Conservation (phyloP, 2,888 invertebrate genomes). For the Acronicta psi region DNA sequence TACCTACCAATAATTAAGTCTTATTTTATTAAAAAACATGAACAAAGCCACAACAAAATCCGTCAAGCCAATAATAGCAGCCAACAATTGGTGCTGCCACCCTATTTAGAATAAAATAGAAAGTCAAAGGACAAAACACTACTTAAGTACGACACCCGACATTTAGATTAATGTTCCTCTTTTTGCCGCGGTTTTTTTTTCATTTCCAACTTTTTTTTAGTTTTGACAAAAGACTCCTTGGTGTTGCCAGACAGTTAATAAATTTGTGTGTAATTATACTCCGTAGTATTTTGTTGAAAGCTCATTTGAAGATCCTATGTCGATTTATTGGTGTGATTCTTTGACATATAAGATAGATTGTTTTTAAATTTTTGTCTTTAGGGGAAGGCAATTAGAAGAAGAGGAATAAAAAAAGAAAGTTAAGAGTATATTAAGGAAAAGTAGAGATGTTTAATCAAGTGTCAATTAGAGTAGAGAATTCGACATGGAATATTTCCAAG, state of each 20-base stretch:
- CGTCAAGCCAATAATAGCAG: slow-evolving; percentile 20
- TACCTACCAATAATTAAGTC: too few relatives aligned
- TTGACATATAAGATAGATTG: slow-evolving; percentile 55
- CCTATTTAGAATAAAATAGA: slow-evolving; percentile 59
- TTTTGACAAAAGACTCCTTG: slow-evolving; percentile 65
- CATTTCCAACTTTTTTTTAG: slow-evolving; percentile 36
- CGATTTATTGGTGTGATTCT: slow-evolving; percentile 73
- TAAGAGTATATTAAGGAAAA: not conserved
- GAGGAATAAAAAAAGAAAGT: slow-evolving; percentile 5
- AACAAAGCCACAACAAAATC: not conserved
- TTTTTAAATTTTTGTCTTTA: slow-evolving; percentile 50
- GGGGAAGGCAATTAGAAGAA: slow-evolving; percentile 42
- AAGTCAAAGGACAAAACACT: slow-evolving; percentile 75
- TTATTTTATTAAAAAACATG: too few relatives aligned
- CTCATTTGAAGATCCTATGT: slow-evolving; percentile 75
- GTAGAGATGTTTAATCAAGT: slow-evolving; percentile 1
- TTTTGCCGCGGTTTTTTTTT: slow-evolving; percentile 61
- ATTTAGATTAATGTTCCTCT: slow-evolving; percentile 76
- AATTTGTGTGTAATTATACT: slow-evolving; percentile 83
- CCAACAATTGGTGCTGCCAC: slow-evolving; percentile 46
- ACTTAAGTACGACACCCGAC: slow-evolving; percentile 74
- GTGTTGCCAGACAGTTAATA: slow-evolving; percentile 76
- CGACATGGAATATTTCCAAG: not conserved
- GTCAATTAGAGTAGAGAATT: slow-evolving; percentile 7
- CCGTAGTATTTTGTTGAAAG: slow-evolving; percentile 83